Evolutionary conservation across 2,888 invertebrate genomes (phyloP).

Genomic region (Abrostola tripartita): DNA sequence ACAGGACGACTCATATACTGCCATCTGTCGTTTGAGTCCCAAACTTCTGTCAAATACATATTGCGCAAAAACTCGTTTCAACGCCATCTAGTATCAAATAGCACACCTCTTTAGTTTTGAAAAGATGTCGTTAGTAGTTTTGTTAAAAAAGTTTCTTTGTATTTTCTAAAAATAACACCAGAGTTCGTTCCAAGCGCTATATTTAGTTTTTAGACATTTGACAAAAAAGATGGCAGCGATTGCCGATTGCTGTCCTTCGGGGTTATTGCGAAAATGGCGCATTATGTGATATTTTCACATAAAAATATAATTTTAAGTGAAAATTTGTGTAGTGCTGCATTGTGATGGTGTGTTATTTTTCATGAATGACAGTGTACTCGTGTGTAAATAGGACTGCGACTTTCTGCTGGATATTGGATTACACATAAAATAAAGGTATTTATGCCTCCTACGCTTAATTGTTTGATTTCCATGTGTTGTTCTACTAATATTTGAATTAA

Average conservation of each 20-base stretch:
- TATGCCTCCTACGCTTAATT: conserved; percentile 80
- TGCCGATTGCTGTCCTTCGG: conserved; percentile 86
- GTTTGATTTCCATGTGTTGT: conserved; percentile 57
- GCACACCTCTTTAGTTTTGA: neutral
- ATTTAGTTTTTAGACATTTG: conserved; percentile 88
- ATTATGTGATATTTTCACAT: conserved; percentile 87
- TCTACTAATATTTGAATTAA: conserved; percentile 41
- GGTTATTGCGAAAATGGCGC: conserved; percentile 87
- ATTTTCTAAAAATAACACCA: conserved; percentile 88
- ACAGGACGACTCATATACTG: conserved; percentile 8
- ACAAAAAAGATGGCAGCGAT: conserved; percentile 89
- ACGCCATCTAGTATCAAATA: conserved; percentile 62
- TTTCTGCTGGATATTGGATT: conserved; percentile 88
- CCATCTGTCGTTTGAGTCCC: conserved; percentile 29
- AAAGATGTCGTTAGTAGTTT: conserved; percentile 73
- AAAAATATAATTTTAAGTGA: conserved; percentile 84
- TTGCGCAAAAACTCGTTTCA: neutral
- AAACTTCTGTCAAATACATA: neutral
- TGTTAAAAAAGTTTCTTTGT: conserved; percentile 64
- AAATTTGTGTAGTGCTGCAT: conserved; percentile 85
- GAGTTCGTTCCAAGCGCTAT: conserved; percentile 88
- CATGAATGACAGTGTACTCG: conserved; percentile 83
- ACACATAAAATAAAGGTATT: conserved; percentile 87
- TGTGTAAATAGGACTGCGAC: conserved; percentile 85
- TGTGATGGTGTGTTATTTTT: conserved; percentile 85